Evolutionary conservation across 2,113 vertebrate species (phyloP).

Genomic region (Canis aureus): DNA sequence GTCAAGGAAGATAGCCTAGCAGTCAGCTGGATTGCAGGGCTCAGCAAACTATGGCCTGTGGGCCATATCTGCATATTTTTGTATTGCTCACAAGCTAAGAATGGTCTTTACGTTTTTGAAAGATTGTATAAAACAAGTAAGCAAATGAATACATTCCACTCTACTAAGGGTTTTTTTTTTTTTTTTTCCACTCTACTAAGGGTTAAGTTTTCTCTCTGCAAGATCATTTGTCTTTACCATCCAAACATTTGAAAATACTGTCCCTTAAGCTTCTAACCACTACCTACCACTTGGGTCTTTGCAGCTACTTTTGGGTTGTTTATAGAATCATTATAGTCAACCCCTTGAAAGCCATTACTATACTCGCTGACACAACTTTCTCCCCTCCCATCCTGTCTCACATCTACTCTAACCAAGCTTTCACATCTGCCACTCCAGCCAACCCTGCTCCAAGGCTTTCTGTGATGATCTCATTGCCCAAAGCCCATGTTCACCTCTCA

Average conservation of each 20-base stretch:
- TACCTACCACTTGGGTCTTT: neutral
- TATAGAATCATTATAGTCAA: neutral
- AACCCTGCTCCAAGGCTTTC: neutral
- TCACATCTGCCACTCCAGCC: too few species aligned
- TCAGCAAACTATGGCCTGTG: neutral
- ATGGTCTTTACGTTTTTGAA: neutral
- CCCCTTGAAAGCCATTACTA: neutral
- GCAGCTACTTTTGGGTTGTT: neutral
- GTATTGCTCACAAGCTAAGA: neutral
- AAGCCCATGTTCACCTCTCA: rapidly evolving
- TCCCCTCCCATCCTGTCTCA: neutral
- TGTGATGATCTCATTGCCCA: neutral
- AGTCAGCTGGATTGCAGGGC: neutral
- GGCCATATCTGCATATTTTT: neutral
- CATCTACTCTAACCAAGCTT: neutral
- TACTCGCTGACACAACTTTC: neutral
- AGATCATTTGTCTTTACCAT: neutral
- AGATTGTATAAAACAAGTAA: neutral
- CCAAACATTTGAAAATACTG: neutral
- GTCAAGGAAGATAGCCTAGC: neutral
- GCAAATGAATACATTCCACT: neutral
- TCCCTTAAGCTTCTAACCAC: neutral
- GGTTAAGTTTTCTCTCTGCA: neutral
- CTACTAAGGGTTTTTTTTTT: neutral
- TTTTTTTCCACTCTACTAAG: neutral